Evolutionary conservation across 2,888 invertebrate species (phyloP), one percentile per base, ranked within the genome.

Genomic region (Aporophyla lueneburgensis): DNA sequence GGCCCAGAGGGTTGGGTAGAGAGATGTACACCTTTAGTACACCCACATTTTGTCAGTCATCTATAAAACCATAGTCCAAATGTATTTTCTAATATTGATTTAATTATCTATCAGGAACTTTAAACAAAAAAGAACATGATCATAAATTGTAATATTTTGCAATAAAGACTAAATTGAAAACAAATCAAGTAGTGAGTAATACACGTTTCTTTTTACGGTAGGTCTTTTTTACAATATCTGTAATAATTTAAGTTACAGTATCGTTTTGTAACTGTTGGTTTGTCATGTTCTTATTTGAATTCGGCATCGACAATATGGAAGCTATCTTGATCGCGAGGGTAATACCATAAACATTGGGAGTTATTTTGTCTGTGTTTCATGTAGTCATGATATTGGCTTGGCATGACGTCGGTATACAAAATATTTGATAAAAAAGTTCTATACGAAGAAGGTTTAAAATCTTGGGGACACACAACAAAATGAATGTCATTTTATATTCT

Each of bases 311-410:
- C 27, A 71, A 59, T 56, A n/a, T 49, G 3, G 40, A 58, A 53
- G 74, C 24, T 74, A 83, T 79, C 68, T 71, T 63, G 73, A 78
- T 74, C 67, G 63, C 16, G 5, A 24, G 16, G 14, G 27, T 10
- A 68, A 10, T 9, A 58, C 24, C 58, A 80, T 72, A 78, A 82
- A 83, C 69, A 69, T 21, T 40, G 1, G 6, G 10, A 46, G 2
- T 79, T 59, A 49, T 68, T 73, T 71, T 68, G 27, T 78, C 33
- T 83, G 40, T 62, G 61, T 12, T 46, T 40, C n/a, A 5, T 27
- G 9, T 5, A 24, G 19, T 71, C 59, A 33, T 73, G 72, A 69
- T 46, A 71, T 54, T 61, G 46, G 24, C 46, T n/a, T 16, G 16
- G 2, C 16, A 40, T 4, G 10, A 16, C 21, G n/a, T 54, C 6